phyloP scores from a whole-genome alignment of 2,113 vertebrate genomes.

The Alouatta palliata region DNA sequence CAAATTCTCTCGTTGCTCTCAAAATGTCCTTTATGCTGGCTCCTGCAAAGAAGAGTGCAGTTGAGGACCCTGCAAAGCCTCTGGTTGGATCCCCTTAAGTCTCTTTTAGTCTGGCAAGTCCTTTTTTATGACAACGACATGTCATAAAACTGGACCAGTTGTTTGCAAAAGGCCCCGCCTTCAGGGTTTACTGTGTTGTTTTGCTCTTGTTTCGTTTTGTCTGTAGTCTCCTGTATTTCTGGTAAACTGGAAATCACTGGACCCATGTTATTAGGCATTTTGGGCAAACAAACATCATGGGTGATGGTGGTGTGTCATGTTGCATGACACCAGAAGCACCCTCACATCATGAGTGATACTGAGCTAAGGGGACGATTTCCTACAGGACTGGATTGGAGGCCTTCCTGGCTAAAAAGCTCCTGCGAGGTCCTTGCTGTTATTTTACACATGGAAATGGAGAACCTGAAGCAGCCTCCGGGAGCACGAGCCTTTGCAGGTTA shows the following conservation, averaged over 20 bases:
- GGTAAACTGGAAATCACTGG: neutral
- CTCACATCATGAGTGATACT: fast-evolving
- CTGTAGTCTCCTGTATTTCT: neutral
- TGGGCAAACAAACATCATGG: fast-evolving
- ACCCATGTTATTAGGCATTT: fast-evolving
- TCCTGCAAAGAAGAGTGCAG: fast-evolving
- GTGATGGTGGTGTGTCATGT: fast-evolving
- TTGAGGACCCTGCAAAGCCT: neutral
- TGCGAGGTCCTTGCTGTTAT: neutral
- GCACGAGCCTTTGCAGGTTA: neutral
- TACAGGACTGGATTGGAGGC: fast-evolving
- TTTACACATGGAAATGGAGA: neutral
- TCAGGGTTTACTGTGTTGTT: neutral
- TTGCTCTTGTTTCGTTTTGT: neutral
- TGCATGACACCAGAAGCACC: fast-evolving
- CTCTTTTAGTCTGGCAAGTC: neutral
- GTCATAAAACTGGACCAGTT: neutral
- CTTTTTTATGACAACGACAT: neutral
- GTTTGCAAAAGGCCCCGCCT: neutral
- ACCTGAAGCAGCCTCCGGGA: neutral
- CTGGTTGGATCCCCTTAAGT: neutral
- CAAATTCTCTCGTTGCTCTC: neutral
- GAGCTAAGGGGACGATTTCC: neutral
- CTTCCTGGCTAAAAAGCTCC: neutral
- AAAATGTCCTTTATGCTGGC: neutral